Evolutionary conservation across 2,797 vertebrate genomes (phyloP).

Genomic region (Lutjanus argentimaculatus): DNA sequence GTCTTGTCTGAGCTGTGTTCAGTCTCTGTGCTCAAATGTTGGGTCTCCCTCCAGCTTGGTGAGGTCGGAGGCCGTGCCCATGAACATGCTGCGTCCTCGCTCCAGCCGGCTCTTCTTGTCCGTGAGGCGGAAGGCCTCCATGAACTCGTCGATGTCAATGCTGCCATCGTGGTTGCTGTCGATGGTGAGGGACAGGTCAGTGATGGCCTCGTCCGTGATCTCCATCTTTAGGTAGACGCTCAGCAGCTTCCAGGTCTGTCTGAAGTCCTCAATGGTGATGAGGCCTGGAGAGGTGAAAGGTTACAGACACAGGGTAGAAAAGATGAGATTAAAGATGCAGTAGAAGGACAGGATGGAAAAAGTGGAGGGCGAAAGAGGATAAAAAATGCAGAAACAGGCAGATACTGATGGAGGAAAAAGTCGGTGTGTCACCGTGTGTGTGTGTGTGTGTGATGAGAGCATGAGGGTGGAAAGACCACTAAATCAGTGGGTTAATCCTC

Average conservation of each 20-base stretch:
- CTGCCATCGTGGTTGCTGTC: slow-evolving; percentile 95
- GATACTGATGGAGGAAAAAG: not conserved
- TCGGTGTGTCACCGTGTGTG: not conserved
- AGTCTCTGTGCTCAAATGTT: slow-evolving; percentile 56
- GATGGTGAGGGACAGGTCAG: slow-evolving; percentile 90
- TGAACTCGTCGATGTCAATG: slow-evolving; percentile 97
- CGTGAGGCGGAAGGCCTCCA: slow-evolving; percentile 96
- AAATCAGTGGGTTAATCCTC: slow-evolving; percentile 80
- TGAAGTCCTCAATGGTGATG: slow-evolving; percentile 94
- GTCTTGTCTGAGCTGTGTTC: not conserved
- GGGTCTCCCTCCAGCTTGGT: slow-evolving; percentile 75
- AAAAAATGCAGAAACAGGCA: not conserved
- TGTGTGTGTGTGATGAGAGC: slow-evolving; percentile 2
- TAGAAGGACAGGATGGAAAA: not conserved
- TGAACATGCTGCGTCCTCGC: slow-evolving; percentile 83
- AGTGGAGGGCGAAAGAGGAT: not conserved
- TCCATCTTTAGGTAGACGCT: slow-evolving; percentile 91
- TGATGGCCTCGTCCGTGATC: slow-evolving; percentile 90
- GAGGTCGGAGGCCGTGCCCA: slow-evolving; percentile 74
- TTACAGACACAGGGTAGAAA: slow-evolving; percentile 3
- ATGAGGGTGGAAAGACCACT: slow-evolving; percentile 32
- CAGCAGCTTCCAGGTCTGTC: slow-evolving; percentile 94
- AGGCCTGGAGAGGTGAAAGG: slow-evolving; percentile 84
- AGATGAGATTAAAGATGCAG: not conserved
- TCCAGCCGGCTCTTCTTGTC: slow-evolving; percentile 89